Percentiles rank a stretch among this genome's conserved stretches.
These are phyloP conservation scores for Pseudococcus viburni DNA, from an alignment of 2,888 invertebrate genomes.

Conservation along the genomic window DNA sequence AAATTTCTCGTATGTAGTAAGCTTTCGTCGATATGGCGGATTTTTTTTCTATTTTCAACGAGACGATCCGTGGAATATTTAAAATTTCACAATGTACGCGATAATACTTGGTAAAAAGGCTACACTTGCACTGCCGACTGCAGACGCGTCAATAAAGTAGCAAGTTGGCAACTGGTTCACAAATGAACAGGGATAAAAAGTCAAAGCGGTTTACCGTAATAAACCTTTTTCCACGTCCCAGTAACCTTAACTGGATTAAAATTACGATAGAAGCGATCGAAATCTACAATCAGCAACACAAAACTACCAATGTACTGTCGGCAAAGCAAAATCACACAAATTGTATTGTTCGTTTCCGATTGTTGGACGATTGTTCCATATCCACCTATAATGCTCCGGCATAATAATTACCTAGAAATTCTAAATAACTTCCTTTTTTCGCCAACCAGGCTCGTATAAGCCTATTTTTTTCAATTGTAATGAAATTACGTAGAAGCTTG, in stretches of 20 bases:
- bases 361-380: slow-evolving; percentile 36
- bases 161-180: not conserved
- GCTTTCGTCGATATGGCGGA: not conserved
- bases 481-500: not conserved
- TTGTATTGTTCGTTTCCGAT: slow-evolving; percentile 52
- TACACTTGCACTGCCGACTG: not conserved
- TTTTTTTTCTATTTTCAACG: not conserved
- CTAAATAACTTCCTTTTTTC: slow-evolving; percentile 36
- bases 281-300: not conserved
- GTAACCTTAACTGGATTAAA: slow-evolving; percentile 32
- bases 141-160: not conserved
- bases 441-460: not conserved
- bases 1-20: not conserved
- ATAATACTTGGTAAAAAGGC: not conserved
- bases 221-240: slow-evolving; percentile 21
- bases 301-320: not conserved
- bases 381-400: not conserved
- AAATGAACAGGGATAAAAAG: not conserved
- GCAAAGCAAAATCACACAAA: slow-evolving; percentile 6
- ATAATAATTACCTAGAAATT: slow-evolving; percentile 4
- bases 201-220: slow-evolving; percentile 27
- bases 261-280: slow-evolving; percentile 29
- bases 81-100: not conserved
- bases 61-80: not conserved
- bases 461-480: not conserved